phyloP scores from a whole-genome alignment of 2,888 invertebrate species.

The Pharmacophagus antenor region DNA sequence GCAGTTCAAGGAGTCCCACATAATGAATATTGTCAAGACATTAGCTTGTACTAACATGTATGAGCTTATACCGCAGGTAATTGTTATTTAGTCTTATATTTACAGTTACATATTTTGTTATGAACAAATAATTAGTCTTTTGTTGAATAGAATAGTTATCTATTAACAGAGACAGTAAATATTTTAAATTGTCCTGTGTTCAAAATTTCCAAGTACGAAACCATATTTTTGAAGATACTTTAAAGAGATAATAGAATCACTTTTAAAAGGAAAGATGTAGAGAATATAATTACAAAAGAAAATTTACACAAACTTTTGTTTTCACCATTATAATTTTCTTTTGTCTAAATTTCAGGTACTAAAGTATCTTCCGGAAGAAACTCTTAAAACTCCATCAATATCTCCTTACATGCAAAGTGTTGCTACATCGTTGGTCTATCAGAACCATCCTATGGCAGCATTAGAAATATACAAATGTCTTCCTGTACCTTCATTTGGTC shows the following conservation, averaged over 20 bases:
- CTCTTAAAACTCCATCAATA: conserved; percentile 61
- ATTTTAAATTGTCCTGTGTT: too few species aligned
- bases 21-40: conserved; percentile 74
- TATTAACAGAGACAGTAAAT: too few species aligned
- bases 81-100: neutral
- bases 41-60: conserved; percentile 52
- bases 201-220: too few species aligned
- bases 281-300: too few species aligned
- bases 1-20: conserved; percentile 60
- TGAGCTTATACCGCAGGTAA: conserved; percentile 40
- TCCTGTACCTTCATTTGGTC: conserved; percentile 69
- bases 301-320: too few species aligned
- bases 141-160: neutral
- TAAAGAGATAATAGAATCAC: too few species aligned
- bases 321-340: too few species aligned
- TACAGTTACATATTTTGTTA: neutral
- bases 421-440: conserved; percentile 75
- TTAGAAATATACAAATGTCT: conserved; percentile 73
- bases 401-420: conserved; percentile 72
- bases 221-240: too few species aligned
- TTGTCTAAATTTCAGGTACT: conserved; percentile 54
- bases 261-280: too few species aligned
- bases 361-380: conserved; percentile 52
- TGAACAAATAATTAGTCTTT: neutral
- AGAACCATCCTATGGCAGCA: conserved; percentile 71